phyloP scores from a whole-genome alignment of 2,113 vertebrate species.

The Hystrix brachyura region DNA sequence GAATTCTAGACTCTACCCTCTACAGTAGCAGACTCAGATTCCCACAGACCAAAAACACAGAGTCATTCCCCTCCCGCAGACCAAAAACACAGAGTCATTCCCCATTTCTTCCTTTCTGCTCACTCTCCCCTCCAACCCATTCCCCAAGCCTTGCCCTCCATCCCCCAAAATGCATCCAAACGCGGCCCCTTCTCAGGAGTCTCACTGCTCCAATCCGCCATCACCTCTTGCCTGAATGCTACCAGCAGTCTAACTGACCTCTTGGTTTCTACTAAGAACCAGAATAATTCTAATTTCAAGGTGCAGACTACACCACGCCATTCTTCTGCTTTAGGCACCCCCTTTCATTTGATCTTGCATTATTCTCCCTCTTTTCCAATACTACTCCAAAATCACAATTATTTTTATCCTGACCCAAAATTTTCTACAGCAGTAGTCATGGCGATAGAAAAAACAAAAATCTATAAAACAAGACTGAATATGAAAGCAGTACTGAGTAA shows the following conservation, averaged over 20 bases:
- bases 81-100: neutral
- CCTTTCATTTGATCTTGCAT: neutral
- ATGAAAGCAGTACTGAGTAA: neutral
- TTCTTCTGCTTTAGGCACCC: neutral
- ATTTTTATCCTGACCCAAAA: neutral
- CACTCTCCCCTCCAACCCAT: neutral
- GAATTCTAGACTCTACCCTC: neutral
- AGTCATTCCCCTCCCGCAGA: neutral
- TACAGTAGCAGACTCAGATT: neutral
- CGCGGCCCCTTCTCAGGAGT: neutral
- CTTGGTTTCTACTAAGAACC: neutral
- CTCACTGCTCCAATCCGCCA: too few species aligned
- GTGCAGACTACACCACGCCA: neutral
- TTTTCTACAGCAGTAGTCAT: neutral
- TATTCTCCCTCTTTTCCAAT: neutral
- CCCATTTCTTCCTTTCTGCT: neutral
- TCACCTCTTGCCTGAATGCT: neutral
- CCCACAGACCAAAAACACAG: neutral
- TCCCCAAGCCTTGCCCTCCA: neutral
- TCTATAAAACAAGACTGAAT: neutral
- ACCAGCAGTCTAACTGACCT: neutral
- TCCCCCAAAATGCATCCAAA: neutral
- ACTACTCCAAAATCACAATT: neutral
- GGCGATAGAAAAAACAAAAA: neutral
- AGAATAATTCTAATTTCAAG: neutral